phyloP scores from a whole-genome alignment of 2,888 invertebrate genomes.

The Globia sparganii region DNA sequence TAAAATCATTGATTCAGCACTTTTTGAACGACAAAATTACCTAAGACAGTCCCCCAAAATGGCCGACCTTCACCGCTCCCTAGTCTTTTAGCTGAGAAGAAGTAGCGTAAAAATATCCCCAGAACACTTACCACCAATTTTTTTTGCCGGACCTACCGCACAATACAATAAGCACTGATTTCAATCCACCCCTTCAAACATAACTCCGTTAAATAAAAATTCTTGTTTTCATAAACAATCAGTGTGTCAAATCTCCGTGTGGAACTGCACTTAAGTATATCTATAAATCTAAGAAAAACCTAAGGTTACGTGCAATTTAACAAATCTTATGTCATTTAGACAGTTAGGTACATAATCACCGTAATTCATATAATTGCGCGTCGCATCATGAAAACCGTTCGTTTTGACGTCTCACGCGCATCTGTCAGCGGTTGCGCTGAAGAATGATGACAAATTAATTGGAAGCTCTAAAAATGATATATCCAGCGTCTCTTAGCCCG shows the following conservation, averaged over 20 bases:
- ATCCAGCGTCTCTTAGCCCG: background rate
- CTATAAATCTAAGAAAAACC: conserved; percentile 44
- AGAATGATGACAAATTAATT: conserved; percentile 23
- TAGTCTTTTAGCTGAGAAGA: background rate
- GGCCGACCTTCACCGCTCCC: background rate
- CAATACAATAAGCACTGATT: conserved; percentile 13
- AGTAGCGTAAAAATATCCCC: too few relatives aligned
- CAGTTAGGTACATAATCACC: conserved; percentile 50
- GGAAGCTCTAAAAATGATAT: background rate
- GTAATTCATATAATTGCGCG: conserved; percentile 59
- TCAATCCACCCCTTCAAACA: conserved; percentile 9
- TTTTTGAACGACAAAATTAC: background rate
- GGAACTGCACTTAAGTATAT: conserved; percentile 43
- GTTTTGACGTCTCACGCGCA: conserved; percentile 49
- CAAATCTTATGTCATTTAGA: conserved; percentile 55
- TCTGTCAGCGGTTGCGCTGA: conserved; percentile 15
- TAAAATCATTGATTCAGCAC: background rate
- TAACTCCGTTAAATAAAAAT: background rate
- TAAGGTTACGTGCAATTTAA: conserved; percentile 59
- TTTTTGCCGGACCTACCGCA: background rate
- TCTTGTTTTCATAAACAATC: conserved; percentile 29
- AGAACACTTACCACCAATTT: background rate
- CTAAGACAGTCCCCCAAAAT: background rate
- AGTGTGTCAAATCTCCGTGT: conserved; percentile 23
- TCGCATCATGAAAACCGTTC: conserved; percentile 54